phyloP scores from a whole-genome alignment of 30 jellyfish, hydroid and myxozoan species.

The Phacellophora camtschatica region DNA sequence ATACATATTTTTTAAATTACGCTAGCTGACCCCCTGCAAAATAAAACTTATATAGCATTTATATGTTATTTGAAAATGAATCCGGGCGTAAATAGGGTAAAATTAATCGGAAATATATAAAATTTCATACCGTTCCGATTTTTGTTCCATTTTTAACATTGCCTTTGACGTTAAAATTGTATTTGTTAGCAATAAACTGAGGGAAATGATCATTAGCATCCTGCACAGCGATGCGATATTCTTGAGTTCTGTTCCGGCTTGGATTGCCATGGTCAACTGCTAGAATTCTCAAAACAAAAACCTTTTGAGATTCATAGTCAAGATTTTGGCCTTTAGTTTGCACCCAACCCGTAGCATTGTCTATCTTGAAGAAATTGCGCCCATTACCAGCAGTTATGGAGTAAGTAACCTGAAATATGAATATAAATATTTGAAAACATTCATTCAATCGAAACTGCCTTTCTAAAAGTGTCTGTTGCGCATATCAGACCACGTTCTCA shows the following conservation, averaged over 20 bases:
- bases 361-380: constrained; percentile 48
- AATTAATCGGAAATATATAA: not conserved
- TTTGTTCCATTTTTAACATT: constrained; percentile 55
- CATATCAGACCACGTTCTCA: too few species aligned
- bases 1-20: too few species aligned
- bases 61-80: too few species aligned
- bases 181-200: constrained; percentile 46
- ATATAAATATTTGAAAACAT: too few species aligned
- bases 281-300: constrained; percentile 57
- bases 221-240: constrained; percentile 83
- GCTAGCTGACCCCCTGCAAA: too few species aligned
- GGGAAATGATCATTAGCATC: constrained; percentile 89
- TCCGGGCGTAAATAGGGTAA: not conserved
- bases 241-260: constrained; percentile 66
- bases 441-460: too few species aligned
- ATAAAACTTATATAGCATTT: too few species aligned
- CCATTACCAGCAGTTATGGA: constrained; percentile 78
- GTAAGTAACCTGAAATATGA: constrained; percentile 79
- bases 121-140: constrained; percentile 80
- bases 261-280: constrained; percentile 92
- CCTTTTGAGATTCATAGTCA: constrained; percentile 68
- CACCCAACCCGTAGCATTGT: constrained; percentile 88
- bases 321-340: constrained; percentile 54
- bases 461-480: too few species aligned
- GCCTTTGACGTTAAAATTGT: constrained; percentile 63